Conservation (phyloP, 2,797 vertebrate species). For the Sebastes variabilis region DNA sequence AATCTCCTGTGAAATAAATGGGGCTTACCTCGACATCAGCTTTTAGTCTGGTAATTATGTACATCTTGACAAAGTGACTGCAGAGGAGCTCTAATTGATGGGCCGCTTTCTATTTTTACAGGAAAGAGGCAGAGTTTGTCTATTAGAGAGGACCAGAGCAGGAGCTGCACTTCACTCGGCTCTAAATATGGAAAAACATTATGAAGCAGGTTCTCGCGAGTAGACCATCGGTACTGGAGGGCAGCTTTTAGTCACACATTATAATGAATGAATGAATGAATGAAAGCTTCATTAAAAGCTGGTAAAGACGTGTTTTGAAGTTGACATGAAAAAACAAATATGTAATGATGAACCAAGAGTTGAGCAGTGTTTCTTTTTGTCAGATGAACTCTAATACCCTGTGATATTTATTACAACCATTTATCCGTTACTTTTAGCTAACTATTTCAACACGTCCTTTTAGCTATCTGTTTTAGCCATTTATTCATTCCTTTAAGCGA, state of each 20-base stretch:
- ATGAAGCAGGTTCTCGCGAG: neutral
- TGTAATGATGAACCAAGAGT: neutral
- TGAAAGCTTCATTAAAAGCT: neutral
- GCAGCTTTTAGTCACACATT: neutral
- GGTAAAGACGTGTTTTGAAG: neutral
- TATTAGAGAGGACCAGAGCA: neutral
- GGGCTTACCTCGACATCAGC: neutral
- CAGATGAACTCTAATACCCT: neutral
- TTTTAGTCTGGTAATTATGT: conserved; percentile 38
- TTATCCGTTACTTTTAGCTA: neutral
- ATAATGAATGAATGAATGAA: too few species aligned
- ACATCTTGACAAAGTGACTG: conserved; percentile 15
- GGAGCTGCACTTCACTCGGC: neutral
- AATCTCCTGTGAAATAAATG: neutral
- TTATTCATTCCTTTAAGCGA: neutral
- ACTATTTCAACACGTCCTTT: too few species aligned
- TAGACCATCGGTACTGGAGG: neutral
- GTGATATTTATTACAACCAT: neutral
- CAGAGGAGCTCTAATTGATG: conserved; percentile 16
- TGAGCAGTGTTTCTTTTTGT: neutral
- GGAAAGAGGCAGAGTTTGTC: conserved; percentile 12
- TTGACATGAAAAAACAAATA: neutral
- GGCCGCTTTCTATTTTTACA: conserved; percentile 35
- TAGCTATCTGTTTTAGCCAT: neutral
- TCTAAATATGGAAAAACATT: neutral